Percentiles rank a stretch among this genome's conserved stretches.
Conservation (phyloP, 2,113 vertebrate genomes). For the Pollimyrus isidori region DNA sequence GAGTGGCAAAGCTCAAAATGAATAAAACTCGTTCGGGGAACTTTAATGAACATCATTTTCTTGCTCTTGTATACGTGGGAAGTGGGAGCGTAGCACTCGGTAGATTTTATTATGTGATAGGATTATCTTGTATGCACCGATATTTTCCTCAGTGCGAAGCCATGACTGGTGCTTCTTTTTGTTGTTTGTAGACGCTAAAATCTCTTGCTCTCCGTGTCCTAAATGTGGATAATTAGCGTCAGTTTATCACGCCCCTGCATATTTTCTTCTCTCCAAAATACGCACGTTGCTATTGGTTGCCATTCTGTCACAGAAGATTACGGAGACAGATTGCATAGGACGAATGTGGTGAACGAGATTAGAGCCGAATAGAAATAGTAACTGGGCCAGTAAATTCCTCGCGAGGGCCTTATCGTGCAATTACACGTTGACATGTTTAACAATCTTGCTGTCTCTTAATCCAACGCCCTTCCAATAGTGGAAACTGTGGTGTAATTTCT, state of each 20-base stretch:
- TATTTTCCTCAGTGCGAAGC: conserved; percentile 76
- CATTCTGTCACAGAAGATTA: conserved; percentile 98
- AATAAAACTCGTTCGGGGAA: neutral
- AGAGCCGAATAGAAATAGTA: conserved; percentile 98
- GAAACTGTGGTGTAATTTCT: conserved; percentile 79
- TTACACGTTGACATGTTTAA: conserved; percentile 99
- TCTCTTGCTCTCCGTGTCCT: conserved; percentile 97
- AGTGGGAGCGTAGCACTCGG: neutral
- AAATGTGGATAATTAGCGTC: conserved; percentile 99
- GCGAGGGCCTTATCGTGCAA: conserved; percentile 99
- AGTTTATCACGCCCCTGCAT: conserved; percentile 99
- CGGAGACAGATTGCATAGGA: conserved; percentile 99
- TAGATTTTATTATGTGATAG: conserved; percentile 25
- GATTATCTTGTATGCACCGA: conserved; percentile 96
- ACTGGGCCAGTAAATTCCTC: conserved; percentile 99
- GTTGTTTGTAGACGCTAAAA: conserved; percentile 87
- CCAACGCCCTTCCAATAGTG: conserved; percentile 88
- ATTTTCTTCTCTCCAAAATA: conserved; percentile 89
- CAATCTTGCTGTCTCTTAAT: conserved; percentile 99
- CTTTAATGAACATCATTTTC: neutral
- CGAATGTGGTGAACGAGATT: conserved; percentile 99
- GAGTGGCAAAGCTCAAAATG: neutral
- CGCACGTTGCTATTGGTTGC: conserved; percentile 86
- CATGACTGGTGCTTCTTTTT: conserved; percentile 78
- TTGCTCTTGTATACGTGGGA: neutral